Base-by-base conservation (phyloP, 1,140 invertebrate species). In the Cherax quadricarinatus region DNA sequence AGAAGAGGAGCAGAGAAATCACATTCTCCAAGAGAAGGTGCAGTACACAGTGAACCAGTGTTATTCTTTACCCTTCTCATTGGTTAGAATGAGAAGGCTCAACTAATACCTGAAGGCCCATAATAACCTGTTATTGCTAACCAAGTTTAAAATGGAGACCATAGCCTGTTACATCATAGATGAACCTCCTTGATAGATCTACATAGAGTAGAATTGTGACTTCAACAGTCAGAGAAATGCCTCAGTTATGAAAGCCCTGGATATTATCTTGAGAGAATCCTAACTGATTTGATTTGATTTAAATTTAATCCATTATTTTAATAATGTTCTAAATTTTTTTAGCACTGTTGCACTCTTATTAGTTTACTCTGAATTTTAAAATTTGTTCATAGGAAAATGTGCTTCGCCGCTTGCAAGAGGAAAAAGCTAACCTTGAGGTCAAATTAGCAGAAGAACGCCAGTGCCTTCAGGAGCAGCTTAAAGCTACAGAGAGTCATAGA, bases 381-480 rank as follows among this genome's bases (percentile, higher is more conserved):
- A 49, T 10, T 57, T 12, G 16, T 48, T 62, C n/a, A 41, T n/a
- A 88, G 86, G 86, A 88, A 53, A 88, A 62, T 41, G 75, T 80
- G 24, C 30, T 88, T 7, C 86, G 30, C 41, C 86, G 5, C 0
- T 62, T 88, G 48, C 75, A 78, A 18, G 78, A 88, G 53, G 86
- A 88, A 53, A 88, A 88, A n/a, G 78, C 86, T 78, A 81, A 51
- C n/a, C 78, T 78, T 48, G 86, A 78, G 75, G 51, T 53, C 14
- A 62, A 30, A 10, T 53, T 60, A 62, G 24, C 62, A 79, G 86
- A 80, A 51, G 86, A 88, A 80, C 86, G 73, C 0, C 75, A 81
- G 12, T n/a, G 53, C 18, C 60, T 85, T 18, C 83, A 88, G 5
- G 49, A 80, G 53, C 73, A 87, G 18, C 66, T 79, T 30, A 30